These are phyloP conservation scores for Trochalopteron elliotii DNA, from an alignment of 2,113 vertebrate genomes.

Conservation along the genomic window DNA sequence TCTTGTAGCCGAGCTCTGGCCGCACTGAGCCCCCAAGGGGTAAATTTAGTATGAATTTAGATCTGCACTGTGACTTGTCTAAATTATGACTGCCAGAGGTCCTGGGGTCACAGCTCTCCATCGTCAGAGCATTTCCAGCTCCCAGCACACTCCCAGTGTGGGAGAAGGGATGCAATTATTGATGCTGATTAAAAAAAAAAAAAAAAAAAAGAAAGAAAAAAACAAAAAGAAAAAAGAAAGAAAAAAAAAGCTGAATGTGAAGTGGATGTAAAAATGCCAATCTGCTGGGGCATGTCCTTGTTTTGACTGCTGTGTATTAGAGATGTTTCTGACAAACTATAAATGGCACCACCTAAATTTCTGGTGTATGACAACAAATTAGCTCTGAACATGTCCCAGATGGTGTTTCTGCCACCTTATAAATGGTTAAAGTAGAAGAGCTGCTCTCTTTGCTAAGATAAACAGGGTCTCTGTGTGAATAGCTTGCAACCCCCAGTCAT, in stretches of 20 bases:
- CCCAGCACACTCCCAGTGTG: not conserved
- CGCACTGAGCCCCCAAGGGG: not conserved
- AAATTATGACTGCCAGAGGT: conserved; percentile 1
- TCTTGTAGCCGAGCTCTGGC: not conserved
- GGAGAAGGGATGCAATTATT: not conserved
- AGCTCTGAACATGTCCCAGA: not conserved
- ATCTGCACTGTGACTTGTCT: not conserved
- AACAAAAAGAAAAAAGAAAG: not conserved
- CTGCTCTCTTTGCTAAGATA: conserved; percentile 31
- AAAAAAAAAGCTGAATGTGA: not conserved
- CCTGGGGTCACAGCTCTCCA: not conserved
- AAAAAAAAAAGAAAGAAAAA: not conserved
- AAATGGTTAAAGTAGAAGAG: conserved; percentile 33
- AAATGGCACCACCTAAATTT: not conserved
- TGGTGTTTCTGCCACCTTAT: not conserved
- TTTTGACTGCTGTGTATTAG: not conserved
- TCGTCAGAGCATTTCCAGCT: not conserved
- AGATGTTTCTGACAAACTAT: not conserved
- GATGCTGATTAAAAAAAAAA: not conserved
- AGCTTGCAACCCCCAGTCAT: not conserved
- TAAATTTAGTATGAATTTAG: conserved; percentile 40
- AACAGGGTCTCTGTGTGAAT: conserved; percentile 36
- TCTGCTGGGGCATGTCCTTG: not conserved
- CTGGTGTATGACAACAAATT: not conserved
- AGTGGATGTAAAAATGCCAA: not conserved